These are phyloP conservation scores for Clupea harengus DNA, from an alignment of 2,113 vertebrate species.

Conservation along the genomic window DNA sequence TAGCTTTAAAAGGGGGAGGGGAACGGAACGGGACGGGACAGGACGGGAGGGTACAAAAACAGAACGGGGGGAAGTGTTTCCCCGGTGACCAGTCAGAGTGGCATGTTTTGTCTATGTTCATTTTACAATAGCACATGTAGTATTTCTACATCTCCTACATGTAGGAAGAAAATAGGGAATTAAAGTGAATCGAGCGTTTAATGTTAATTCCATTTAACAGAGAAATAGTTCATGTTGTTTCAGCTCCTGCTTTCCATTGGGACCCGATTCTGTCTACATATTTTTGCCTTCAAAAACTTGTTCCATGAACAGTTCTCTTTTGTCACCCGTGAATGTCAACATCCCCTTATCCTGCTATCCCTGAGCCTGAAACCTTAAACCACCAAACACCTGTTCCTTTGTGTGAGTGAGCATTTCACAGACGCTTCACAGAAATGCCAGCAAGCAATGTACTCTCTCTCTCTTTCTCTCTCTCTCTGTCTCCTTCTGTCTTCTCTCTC, in stretches of 20 bases:
- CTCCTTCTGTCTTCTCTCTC: conserved; percentile 21
- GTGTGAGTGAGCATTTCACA: conserved; percentile 68
- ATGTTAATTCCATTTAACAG: neutral
- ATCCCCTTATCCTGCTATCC: conserved; percentile 65
- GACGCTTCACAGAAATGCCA: conserved; percentile 59
- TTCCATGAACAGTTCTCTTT: conserved; percentile 65
- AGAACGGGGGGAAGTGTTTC: conserved; percentile 24
- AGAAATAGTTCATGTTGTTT: neutral
- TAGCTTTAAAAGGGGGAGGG: neutral
- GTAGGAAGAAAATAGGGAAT: neutral
- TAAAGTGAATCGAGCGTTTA: neutral
- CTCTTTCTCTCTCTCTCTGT: conserved; percentile 34
- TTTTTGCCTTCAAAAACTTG: conserved; percentile 60
- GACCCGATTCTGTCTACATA: conserved; percentile 63
- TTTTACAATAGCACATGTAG: neutral
- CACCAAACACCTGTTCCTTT: conserved; percentile 78
- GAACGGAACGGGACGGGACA: too few relatives aligned
- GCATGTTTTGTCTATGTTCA: conserved; percentile 32
- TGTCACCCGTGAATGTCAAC: conserved; percentile 71
- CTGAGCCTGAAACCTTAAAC: conserved; percentile 70
- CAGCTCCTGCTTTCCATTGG: conserved; percentile 12
- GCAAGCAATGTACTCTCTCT: conserved; percentile 41
- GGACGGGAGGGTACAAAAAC: neutral
- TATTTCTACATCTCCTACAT: too few relatives aligned
- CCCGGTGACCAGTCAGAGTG: conserved; percentile 30